Evolutionary conservation across 2,888 invertebrate genomes (phyloP).

Genomic region (Nephrotoma guestfalica): DNA sequence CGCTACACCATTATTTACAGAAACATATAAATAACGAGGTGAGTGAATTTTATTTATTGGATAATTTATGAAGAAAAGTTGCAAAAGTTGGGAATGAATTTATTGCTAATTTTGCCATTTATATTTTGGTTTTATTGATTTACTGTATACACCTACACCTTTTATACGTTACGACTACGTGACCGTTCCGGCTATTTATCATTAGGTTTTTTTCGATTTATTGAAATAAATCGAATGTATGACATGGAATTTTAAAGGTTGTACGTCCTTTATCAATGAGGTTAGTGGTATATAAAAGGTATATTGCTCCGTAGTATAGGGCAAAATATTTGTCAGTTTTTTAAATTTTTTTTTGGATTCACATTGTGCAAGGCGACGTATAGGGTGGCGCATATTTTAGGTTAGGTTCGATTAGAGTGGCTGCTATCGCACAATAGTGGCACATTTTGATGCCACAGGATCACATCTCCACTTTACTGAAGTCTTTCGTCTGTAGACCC

Average conservation of each 20-base stretch:
- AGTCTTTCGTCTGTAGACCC: too few relatives aligned
- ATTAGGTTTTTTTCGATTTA: not conserved
- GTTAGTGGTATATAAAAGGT: too few relatives aligned
- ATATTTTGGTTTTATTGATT: not conserved
- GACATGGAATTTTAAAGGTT: not conserved
- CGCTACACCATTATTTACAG: conserved; percentile 64
- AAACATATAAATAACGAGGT: conserved; percentile 59
- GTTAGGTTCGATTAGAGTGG: too few relatives aligned
- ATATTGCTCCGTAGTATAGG: too few relatives aligned
- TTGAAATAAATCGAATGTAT: not conserved
- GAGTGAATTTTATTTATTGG: conserved; percentile 16
- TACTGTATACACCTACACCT: not conserved
- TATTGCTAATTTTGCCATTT: not conserved
- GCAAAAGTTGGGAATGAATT: not conserved
- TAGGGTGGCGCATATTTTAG: too few relatives aligned
- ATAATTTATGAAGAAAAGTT: not conserved
- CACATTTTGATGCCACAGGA: too few relatives aligned
- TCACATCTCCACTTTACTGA: too few relatives aligned
- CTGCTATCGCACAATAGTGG: too few relatives aligned
- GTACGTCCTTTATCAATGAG: too few relatives aligned
- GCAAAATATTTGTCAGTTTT: too few relatives aligned
- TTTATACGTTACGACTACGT: not conserved
- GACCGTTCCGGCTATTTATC: not conserved
- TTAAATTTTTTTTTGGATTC: too few relatives aligned
- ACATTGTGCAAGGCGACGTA: too few relatives aligned